These are phyloP conservation scores for Fulmarus glacialis DNA, from an alignment of 2,113 vertebrate species.

Conservation along the genomic window DNA sequence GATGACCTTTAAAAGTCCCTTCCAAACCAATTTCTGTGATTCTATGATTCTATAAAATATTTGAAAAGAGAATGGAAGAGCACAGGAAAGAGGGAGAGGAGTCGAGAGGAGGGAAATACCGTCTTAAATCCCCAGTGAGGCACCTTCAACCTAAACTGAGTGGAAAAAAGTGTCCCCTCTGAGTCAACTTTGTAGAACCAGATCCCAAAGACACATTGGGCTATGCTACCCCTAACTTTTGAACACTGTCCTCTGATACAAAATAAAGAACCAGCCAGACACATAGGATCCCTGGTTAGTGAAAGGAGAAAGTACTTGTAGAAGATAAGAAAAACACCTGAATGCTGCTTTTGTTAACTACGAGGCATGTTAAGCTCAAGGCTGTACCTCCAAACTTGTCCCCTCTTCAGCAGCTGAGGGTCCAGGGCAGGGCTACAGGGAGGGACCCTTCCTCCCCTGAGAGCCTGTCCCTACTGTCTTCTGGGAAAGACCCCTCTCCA, in stretches of 20 bases:
- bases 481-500: background rate
- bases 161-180: background rate
- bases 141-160: background rate
- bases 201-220: background rate
- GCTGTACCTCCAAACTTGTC: background rate
- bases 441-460: background rate
- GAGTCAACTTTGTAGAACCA: background rate
- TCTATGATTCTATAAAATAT: no score
- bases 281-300: background rate
- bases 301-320: background rate
- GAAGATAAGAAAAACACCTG: background rate
- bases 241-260: background rate
- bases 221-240: background rate
- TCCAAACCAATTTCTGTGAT: no score
- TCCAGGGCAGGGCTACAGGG: background rate
- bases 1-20: no score
- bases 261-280: background rate
- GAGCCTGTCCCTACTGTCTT: background rate
- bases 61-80: background rate
- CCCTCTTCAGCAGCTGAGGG: background rate
- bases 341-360: background rate
- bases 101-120: background rate
- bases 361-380: background rate
- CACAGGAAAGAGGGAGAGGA: background rate
- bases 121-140: background rate